phyloP scores from a whole-genome alignment of 2,797 vertebrate species.

The Danio jaintianensis region DNA sequence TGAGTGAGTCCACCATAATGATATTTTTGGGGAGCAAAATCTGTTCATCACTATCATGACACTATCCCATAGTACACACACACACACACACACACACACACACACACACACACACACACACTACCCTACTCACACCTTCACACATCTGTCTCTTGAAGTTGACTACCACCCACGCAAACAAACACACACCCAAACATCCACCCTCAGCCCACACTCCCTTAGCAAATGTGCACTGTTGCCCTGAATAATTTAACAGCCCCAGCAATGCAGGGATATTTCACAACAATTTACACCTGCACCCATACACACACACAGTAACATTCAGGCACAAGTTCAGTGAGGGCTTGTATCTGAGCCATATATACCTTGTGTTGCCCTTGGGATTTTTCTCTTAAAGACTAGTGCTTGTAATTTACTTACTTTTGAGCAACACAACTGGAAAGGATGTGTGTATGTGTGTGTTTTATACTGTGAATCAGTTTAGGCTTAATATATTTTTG shows the following conservation, averaged over 20 bases:
- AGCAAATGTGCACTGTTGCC: constrained; percentile 30
- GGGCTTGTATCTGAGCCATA: not conserved
- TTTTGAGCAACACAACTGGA: constrained; percentile 11
- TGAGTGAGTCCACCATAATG: constrained; percentile 14
- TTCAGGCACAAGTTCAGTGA: not conserved
- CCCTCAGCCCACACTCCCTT: constrained; percentile 22
- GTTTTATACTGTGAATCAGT: not conserved
- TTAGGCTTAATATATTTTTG: not conserved
- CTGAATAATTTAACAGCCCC: constrained; percentile 47
- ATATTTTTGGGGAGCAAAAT: not conserved
- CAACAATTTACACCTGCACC: constrained; percentile 45
- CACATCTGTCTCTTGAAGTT: constrained; percentile 38
- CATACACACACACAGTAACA: constrained; percentile 24
- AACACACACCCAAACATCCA: constrained; percentile 17
- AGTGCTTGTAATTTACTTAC: not conserved
- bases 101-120: no score
- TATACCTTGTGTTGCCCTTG: not conserved
- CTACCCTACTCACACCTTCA: constrained; percentile 48
- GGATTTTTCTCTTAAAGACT: constrained; percentile 1
- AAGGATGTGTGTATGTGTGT: not conserved
- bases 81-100: not conserved
- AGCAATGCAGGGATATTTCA: constrained; percentile 40
- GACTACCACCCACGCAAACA: constrained; percentile 37
- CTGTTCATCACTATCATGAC: constrained; percentile 16
- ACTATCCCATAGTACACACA: not conserved